Evolutionary conservation across 2,113 vertebrate genomes (phyloP), one percentile per base, ranked within the genome.

Genomic region (Rhineura floridana): DNA sequence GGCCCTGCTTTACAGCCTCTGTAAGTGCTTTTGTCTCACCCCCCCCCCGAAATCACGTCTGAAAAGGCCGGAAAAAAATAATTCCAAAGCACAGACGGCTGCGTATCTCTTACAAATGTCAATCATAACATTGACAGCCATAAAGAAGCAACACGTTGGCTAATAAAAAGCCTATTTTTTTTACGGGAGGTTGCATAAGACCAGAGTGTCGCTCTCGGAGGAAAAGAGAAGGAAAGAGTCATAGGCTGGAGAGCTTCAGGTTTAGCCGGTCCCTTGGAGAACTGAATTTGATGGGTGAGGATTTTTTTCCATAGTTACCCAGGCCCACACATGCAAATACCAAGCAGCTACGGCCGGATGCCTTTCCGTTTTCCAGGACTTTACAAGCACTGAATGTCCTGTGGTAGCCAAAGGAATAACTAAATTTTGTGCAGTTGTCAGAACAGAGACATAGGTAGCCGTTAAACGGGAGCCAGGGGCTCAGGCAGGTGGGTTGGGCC

Each of bases 301-400:
- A n/a, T n/a, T 50, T 69, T 86, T 70, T 28, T 79, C 75, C 85
- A 77, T 77, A 30, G 85, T 69, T 86, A 86, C 73, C 30, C 73
- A 63, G 42, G 62, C 44, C 42, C 33, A n/a, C 59, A 50, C 39
- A 46, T 46, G 52, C 30, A 33, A 85, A 63, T 36, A 48, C 23
- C 36, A 44, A 55, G 50, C 70, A 33, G 72, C 28, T 33, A 21
- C 2, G 50, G 30, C 23, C 70, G 82, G 84, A 67, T 39, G 44
- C 6, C 21, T 85, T 36, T 50, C 72, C 12, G 12, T 65, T 78
- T 78, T 36, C 73, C 55, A 63, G 36, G 21, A 63, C 30, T n/a
- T 10, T 13, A n/a, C 6, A n/a, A 52, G 82, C 36, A 46, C 28
- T 11, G 8, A 36, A 48, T 23, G 42, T 75, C 50, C 36, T 77